Base-by-base conservation (phyloP, 1,140 invertebrate species). In the Rhagoletis zephyria region DNA sequence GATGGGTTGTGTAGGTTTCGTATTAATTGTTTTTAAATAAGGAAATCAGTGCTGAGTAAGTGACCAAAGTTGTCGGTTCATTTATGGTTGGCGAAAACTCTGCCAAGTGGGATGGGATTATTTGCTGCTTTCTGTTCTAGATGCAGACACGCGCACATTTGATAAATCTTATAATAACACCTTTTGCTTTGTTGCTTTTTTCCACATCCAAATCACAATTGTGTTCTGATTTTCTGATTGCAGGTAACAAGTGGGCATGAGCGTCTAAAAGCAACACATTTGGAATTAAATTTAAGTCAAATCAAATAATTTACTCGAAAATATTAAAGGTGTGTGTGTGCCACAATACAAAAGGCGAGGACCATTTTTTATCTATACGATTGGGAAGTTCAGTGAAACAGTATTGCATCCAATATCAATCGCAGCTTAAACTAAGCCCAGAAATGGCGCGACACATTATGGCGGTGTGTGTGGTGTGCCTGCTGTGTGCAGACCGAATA, bases 381-480 rank as follows among this genome's bases (percentile, higher is more conserved):
- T 51, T 45, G 63, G 7, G 63, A n/a, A 63, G 59, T 65, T 86
- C 19, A 14, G 9, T 65, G 16, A 51, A 86, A 61, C 0, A 85
- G 16, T 63, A 14, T 63, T 19, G 42, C 19, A 19, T 40, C 40
- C 14, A 45, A 74, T 45, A n/a, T 45, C 67, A 45, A 70, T 4
- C 40, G 4, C 12, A 48, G 42, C 4, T n/a, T 59, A 74, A 59
- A 30, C 10, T 14, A 81, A 59, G 59, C n/a, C 59, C 16, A 77
- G 88, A 87, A 70, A 92, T 92, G 91, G 91, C 91, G 87, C 91
- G 91, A 85, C 91, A 92, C 88, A 92, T 92, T 88, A 95, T 96
- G 89, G 96, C 96, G 16, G 96, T 97, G 42, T 96, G 96, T 89
- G 95, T 97, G 91, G 95, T 97, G 89, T 97, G 96, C 91, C 94